phyloP scores from a whole-genome alignment of 2,113 vertebrate species.

The Haplochromis vanheusdeni region DNA sequence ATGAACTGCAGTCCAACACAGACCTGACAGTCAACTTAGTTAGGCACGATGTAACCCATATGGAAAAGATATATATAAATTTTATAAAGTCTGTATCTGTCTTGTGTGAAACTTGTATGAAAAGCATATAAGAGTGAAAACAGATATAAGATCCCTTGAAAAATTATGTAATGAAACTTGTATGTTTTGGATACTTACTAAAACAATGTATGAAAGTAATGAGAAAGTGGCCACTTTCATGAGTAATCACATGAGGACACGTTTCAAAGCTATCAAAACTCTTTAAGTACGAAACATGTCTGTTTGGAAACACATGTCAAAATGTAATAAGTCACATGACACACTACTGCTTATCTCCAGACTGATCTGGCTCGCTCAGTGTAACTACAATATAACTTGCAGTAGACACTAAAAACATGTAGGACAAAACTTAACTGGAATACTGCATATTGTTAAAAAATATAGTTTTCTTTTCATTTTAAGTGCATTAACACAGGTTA shows the following conservation, averaged over 20 bases:
- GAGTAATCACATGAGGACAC: not conserved
- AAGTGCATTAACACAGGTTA: not conserved
- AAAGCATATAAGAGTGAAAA: too few relatives aligned
- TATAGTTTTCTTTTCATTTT: not conserved
- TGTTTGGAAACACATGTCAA: not conserved
- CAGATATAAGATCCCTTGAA: too few relatives aligned
- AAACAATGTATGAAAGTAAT: too few relatives aligned
- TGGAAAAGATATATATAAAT: too few relatives aligned
- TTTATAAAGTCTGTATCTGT: too few relatives aligned
- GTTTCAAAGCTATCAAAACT: not conserved
- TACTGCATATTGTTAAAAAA: not conserved
- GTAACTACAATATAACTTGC: not conserved
- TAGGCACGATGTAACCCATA: not conserved
- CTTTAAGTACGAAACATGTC: not conserved
- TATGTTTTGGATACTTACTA: too few relatives aligned
- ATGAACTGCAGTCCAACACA: not conserved
- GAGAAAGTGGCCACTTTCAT: too few relatives aligned
- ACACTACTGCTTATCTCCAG: not conserved
- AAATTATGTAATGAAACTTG: too few relatives aligned
- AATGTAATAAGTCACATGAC: not conserved
- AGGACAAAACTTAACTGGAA: not conserved
- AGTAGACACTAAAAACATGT: not conserved
- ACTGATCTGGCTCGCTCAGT: not conserved
- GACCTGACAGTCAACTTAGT: not conserved
- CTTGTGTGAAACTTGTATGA: too few relatives aligned